Evolutionary conservation across 92 coral and sea anemone species (phyloP).

Genomic region (Hydrozoanthus gracilis): DNA sequence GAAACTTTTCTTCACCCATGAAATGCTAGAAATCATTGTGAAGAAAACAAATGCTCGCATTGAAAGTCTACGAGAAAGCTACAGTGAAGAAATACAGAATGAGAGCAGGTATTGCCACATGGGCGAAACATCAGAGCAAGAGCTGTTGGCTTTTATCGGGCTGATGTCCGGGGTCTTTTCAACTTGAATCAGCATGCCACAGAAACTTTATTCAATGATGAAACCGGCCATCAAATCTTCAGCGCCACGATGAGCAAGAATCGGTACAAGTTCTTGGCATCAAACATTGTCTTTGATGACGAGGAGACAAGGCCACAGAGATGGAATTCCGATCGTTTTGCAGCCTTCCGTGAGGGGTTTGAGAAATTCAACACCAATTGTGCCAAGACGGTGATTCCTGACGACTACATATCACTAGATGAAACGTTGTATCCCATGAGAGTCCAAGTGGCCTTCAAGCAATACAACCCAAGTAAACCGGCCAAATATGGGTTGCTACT

Average conservation of each 20-base stretch:
- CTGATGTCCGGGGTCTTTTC: background rate
- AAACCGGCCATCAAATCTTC: slow-evolving; percentile 21
- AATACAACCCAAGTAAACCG: slow-evolving; percentile 48
- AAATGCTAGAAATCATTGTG: background rate
- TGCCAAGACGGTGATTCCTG: background rate
- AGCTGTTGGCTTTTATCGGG: slow-evolving; percentile 5
- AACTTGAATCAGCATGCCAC: slow-evolving; percentile 6
- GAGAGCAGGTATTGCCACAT: background rate
- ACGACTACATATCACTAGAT: slow-evolving; percentile 18
- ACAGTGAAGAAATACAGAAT: background rate
- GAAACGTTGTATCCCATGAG: slow-evolving; percentile 46
- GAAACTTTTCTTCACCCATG: background rate
- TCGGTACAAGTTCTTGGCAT: slow-evolving; percentile 20
- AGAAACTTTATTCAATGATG: background rate
- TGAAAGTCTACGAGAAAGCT: background rate
- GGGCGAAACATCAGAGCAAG: background rate
- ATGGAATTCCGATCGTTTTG: slow-evolving; percentile 31
- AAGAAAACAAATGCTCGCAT: background rate
- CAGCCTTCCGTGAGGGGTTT: slow-evolving; percentile 20
- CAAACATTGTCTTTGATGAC: slow-evolving; percentile 38
- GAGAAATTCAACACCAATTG: slow-evolving; percentile 19
- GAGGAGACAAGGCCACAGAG: background rate
- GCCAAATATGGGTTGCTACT: slow-evolving; percentile 53
- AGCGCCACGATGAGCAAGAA: slow-evolving; percentile 34
- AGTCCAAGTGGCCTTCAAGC: slow-evolving; percentile 7